Evolutionary conservation across 2,113 vertebrate species (phyloP).

Genomic region (Rhinichthys klamathensis): DNA sequence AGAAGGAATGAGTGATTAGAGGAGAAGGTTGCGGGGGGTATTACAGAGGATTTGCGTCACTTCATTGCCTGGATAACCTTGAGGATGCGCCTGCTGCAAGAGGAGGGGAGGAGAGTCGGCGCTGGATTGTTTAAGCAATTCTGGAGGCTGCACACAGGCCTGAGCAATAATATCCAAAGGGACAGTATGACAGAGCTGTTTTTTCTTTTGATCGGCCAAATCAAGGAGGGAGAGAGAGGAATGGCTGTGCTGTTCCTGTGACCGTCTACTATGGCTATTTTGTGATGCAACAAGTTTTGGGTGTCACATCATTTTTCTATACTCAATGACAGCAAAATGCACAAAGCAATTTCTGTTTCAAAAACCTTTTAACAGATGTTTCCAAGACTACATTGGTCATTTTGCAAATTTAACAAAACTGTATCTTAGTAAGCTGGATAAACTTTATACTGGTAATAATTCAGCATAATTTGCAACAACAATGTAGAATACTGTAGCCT

Average conservation of each 20-base stretch:
- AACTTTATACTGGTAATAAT: background rate
- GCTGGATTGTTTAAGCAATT: background rate
- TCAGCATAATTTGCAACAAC: background rate
- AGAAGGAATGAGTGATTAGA: slow-evolving; percentile 2
- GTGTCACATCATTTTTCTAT: no score
- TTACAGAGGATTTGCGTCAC: slow-evolving; percentile 29
- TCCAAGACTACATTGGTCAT: background rate
- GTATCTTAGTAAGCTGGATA: background rate
- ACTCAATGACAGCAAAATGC: no score
- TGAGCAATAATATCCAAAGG: background rate
- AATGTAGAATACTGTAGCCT: background rate
- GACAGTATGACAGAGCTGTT: background rate
- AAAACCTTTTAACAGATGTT: background rate
- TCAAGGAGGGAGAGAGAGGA: background rate
- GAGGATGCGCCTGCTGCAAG: background rate
- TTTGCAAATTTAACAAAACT: no score
- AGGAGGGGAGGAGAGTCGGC: background rate
- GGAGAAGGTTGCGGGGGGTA: background rate
- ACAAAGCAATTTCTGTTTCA: no score
- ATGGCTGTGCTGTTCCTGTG: background rate
- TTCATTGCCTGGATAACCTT: slow-evolving; percentile 27
- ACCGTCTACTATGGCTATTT: background rate
- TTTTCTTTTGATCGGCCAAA: background rate
- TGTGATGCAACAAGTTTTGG: no score
- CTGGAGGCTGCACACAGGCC: background rate